Conservation (phyloP, 2,113 vertebrate genomes). For the Solea senegalensis region DNA sequence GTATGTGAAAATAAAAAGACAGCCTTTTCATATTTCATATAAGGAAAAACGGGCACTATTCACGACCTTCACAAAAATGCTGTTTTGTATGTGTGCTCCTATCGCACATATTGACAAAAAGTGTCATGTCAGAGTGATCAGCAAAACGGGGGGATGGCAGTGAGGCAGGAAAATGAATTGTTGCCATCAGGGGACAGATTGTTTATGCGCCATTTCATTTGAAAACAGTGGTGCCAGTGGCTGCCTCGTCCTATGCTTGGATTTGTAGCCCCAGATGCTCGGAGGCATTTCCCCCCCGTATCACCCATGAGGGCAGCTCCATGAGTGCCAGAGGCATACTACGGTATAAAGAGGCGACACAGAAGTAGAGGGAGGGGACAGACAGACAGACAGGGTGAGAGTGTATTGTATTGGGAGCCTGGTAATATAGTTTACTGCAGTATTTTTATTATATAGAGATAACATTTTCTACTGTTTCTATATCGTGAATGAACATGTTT, state of each 20-base stretch:
- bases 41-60: conserved; percentile 2
- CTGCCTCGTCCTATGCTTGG: conserved; percentile 37
- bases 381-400: conserved; percentile 18
- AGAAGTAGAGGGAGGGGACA: conserved; percentile 8
- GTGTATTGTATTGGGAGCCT: conserved; percentile 28
- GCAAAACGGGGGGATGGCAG: conserved; percentile 50
- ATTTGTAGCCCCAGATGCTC: conserved; percentile 46
- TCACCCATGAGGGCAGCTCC: conserved; percentile 59
- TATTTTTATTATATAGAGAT: conserved; percentile 15
- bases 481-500: conserved; percentile 18
- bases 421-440: conserved; percentile 24
- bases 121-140: conserved; percentile 64
- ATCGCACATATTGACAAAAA: conserved; percentile 37
- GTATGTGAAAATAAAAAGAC: conserved; percentile 1
- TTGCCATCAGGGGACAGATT: conserved; percentile 57
- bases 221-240: conserved; percentile 51
- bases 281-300: conserved; percentile 51
- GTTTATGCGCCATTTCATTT: conserved; percentile 67
- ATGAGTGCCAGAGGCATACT: conserved; percentile 53
- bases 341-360: conserved; percentile 36
- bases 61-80: conserved; percentile 26
- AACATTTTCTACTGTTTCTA: conserved; percentile 18
- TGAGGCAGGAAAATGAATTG: conserved; percentile 64
- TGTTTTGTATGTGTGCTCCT: conserved; percentile 38
- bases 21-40: conserved; percentile 1